phyloP scores from a whole-genome alignment of 2,113 vertebrate species.

The Pachyramphus minor region DNA sequence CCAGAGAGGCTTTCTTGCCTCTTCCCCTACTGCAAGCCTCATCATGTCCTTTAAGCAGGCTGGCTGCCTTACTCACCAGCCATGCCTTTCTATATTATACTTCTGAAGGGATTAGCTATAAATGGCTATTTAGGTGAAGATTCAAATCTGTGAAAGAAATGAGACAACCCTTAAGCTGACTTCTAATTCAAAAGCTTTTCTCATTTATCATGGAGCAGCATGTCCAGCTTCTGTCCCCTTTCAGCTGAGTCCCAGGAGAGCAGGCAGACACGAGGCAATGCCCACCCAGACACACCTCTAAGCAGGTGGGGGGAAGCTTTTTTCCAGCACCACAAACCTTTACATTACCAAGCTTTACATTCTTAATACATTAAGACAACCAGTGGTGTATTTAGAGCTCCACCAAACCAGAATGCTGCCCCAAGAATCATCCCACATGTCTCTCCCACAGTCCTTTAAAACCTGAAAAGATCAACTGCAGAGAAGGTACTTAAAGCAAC shows the following conservation, averaged over 20 bases:
- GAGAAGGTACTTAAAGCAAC: background rate
- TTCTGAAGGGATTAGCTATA: background rate
- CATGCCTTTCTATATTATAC: background rate
- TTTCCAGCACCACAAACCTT: background rate
- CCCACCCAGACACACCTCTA: background rate
- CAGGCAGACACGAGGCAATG: background rate
- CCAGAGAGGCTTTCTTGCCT: background rate
- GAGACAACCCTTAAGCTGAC: background rate
- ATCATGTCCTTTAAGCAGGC: background rate
- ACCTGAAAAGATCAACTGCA: background rate
- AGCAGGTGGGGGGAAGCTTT: background rate
- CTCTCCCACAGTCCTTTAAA: background rate
- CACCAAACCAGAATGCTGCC: background rate
- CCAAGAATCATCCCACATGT: background rate
- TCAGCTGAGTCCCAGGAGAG: background rate
- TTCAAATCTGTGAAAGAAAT: background rate
- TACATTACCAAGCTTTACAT: background rate
- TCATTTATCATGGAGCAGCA: background rate
- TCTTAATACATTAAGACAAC: background rate
- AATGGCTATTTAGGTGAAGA: constrained; percentile 3
- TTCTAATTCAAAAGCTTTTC: background rate
- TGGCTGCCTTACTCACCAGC: constrained; percentile 17
- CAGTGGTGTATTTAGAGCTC: background rate
- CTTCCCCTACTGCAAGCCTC: background rate
- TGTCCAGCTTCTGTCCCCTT: background rate